These are phyloP conservation scores for Anthopleura sola DNA, from an alignment of 64 coral and sea anemone genomes.

Conservation along the genomic window DNA sequence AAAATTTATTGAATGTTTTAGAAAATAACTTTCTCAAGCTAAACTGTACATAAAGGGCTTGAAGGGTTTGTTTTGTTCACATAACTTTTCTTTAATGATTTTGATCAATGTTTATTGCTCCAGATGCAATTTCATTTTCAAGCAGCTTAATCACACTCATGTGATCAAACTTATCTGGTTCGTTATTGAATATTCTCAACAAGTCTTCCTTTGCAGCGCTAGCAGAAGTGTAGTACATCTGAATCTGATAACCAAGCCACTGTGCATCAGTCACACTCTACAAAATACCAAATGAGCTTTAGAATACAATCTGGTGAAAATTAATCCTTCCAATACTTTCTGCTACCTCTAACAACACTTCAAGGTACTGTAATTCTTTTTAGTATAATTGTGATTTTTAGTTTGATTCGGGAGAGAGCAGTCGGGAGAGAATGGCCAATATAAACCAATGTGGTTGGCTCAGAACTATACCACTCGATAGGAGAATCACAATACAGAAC, in stretches of 20 bases:
- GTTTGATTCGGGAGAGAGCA: too few species aligned
- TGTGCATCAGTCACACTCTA: conserved; percentile 81
- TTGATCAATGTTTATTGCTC: background rate
- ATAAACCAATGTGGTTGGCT: too few species aligned
- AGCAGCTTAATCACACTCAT: conserved; percentile 68
- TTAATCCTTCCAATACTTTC: too few species aligned
- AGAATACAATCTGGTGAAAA: background rate
- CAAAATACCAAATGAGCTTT: background rate
- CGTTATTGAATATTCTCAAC: conserved; percentile 59
- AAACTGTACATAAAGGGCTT: too few species aligned
- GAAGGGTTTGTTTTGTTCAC: too few species aligned
- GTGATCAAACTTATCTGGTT: conserved; percentile 84
- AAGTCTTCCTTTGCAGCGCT: conserved; percentile 20
- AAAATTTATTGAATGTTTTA: too few species aligned
- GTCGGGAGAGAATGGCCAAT: too few species aligned
- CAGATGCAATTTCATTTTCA: conserved; percentile 50
- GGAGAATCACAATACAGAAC: too few species aligned
- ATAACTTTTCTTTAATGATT: background rate
- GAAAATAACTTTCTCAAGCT: too few species aligned
- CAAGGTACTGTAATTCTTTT: too few species aligned
- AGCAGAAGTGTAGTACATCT: conserved; percentile 79
- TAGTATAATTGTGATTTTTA: too few species aligned
- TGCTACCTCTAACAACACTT: background rate
- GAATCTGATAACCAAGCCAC: conserved; percentile 73
- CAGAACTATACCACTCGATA: too few species aligned